Conservation (phyloP, 1,140 invertebrate species). For the Trichonephila inaurata region DNA sequence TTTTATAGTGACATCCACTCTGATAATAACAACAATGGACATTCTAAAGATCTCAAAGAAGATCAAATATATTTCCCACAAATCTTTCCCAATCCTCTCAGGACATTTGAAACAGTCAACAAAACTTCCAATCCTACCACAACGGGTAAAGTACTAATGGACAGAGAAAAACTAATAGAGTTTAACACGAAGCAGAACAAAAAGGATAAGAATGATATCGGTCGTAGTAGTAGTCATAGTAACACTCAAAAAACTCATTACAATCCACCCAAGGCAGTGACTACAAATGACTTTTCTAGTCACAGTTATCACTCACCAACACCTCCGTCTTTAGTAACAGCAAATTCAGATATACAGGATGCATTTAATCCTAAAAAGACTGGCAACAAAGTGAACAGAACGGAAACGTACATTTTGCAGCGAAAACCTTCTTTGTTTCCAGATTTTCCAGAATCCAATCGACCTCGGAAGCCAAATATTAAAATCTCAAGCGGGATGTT, state of each 20-base stretch:
- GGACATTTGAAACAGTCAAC: not conserved
- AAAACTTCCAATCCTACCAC: not conserved
- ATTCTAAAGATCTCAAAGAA: not conserved
- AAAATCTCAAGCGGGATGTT: slow-evolving; percentile 56
- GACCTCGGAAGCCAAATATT: slow-evolving; percentile 62
- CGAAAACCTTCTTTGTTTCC: slow-evolving; percentile 37
- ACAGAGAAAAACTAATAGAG: slow-evolving; percentile 18
- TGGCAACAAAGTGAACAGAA: not conserved
- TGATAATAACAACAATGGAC: not conserved
- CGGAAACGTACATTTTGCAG: slow-evolving; percentile 36
- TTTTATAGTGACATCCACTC: slow-evolving; percentile 14
- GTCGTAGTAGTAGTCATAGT: not conserved
- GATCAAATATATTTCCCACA: slow-evolving; percentile 52
- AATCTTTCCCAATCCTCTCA: slow-evolving; percentile 16
- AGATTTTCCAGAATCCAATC: not conserved
- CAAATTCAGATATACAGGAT: not conserved
- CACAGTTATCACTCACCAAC: not conserved
- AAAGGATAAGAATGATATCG: not conserved
- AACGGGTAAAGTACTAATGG: not conserved
- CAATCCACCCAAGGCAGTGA: not conserved
- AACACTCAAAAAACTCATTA: not conserved
- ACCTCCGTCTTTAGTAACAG: slow-evolving; percentile 34
- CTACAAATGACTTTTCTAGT: not conserved
- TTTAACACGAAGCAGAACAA: not conserved
- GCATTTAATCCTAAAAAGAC: not conserved